phyloP scores from a whole-genome alignment of 2,113 vertebrate species.

The Lucifuga dentata region DNA sequence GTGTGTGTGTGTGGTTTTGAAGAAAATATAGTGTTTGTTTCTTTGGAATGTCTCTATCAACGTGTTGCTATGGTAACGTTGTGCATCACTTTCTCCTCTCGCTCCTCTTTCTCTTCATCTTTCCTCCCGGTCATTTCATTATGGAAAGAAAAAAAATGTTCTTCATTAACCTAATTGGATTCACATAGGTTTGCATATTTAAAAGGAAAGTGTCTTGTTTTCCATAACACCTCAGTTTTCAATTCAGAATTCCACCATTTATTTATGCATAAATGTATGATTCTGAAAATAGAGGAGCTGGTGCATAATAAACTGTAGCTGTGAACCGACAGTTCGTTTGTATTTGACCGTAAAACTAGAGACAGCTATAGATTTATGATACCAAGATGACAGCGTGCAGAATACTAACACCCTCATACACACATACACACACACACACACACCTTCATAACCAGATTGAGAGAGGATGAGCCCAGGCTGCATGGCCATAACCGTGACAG shows the following conservation, averaged over 20 bases:
- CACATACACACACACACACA: not conserved
- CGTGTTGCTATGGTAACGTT: constrained; percentile 63
- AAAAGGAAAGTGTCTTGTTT: constrained; percentile 23
- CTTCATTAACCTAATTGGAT: constrained; percentile 41
- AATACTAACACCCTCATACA: constrained; percentile 30
- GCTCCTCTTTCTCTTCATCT: constrained; percentile 16
- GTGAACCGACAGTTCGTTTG: constrained; percentile 39
- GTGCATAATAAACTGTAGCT: constrained; percentile 20
- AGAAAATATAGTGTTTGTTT: constrained; percentile 18
- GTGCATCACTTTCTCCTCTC: constrained; percentile 8
- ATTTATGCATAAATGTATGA: constrained; percentile 27
- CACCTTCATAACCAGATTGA: constrained; percentile 30
- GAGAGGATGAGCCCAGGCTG: constrained; percentile 39
- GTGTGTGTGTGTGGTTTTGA: no score
- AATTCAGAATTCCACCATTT: constrained; percentile 36
- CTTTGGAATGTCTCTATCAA: constrained; percentile 39
- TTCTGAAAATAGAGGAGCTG: constrained; percentile 25
- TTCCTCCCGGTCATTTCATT: constrained; percentile 38
- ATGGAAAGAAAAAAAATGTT: constrained; percentile 6
- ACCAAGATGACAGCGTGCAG: constrained; percentile 10
- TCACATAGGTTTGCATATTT: constrained; percentile 37
- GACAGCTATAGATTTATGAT: constrained; percentile 38
- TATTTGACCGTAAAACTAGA: constrained; percentile 26
- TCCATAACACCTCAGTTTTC: constrained; percentile 13
- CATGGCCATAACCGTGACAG: constrained; percentile 45